A percentile compares a stretch with the other conserved stretches of the same genome.
Conservation (phyloP, 2,797 vertebrate species). For the Cygnus olor region DNA sequence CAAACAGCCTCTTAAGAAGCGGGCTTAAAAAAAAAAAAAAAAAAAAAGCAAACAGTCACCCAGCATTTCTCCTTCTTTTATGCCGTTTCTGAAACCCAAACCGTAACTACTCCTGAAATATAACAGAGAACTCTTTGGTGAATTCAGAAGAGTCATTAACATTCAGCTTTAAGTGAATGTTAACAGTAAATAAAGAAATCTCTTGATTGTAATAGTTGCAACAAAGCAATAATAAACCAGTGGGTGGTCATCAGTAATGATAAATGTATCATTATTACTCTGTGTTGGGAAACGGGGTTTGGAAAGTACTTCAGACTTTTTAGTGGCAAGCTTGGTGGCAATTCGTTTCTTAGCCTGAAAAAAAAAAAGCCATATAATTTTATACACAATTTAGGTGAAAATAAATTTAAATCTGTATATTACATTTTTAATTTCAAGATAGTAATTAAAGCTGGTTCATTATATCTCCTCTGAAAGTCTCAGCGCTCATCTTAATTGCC, state of each 20-base stretch:
- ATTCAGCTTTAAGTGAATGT: conserved; percentile 86
- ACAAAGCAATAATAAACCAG: conserved; percentile 85
- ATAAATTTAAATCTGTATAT: conserved; percentile 81
- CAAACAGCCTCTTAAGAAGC: conserved; percentile 51
- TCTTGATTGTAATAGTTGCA: conserved; percentile 85
- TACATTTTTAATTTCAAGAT: conserved; percentile 82
- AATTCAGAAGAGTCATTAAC: conserved; percentile 85
- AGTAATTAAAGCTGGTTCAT: conserved; percentile 82
- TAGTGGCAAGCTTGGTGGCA: conserved; percentile 77
- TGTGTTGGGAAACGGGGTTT: conserved; percentile 75
- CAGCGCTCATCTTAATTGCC: conserved; percentile 78
- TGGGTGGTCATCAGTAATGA: conserved; percentile 86
- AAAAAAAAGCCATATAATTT: conserved; percentile 70
- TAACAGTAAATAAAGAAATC: conserved; percentile 88
- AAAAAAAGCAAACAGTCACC: not conserved
- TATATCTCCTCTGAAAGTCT: conserved; percentile 80
- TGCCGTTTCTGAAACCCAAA: conserved; percentile 62
- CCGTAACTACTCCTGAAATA: conserved; percentile 79
- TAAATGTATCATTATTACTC: conserved; percentile 82
- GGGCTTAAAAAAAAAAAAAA: not conserved
- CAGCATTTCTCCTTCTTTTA: not conserved
- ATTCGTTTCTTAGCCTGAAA: conserved; percentile 72
- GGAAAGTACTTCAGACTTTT: conserved; percentile 80
- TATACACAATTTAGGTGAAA: conserved; percentile 80
- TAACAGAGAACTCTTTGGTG: conserved; percentile 81